These are phyloP conservation scores for Chamaetylas fuelleborni DNA, from an alignment of 2,113 vertebrate species.

Conservation along the genomic window DNA sequence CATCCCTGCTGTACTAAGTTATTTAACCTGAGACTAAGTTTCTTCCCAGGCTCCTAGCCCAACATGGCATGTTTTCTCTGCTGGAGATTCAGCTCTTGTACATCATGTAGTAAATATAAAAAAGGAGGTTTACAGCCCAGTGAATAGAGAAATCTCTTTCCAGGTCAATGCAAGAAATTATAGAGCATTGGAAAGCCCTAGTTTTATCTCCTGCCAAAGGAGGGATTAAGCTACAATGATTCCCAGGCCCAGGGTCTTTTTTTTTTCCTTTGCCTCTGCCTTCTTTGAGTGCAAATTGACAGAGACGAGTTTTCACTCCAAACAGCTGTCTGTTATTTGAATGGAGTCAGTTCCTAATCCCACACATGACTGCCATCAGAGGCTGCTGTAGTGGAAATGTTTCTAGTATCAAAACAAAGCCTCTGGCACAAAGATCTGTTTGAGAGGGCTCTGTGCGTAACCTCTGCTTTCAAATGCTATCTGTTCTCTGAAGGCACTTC, in stretches of 20 bases:
- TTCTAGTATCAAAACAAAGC: slow-evolving; percentile 69
- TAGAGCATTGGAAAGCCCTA: slow-evolving; percentile 61
- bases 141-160: slow-evolving; percentile 68
- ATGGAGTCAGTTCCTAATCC: slow-evolving; percentile 73
- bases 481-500: slow-evolving; percentile 23
- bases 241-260: slow-evolving; percentile 64
- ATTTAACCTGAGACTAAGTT: slow-evolving; percentile 52
- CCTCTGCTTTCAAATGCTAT: slow-evolving; percentile 62
- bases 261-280: slow-evolving; percentile 41
- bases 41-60: slow-evolving; percentile 56
- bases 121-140: slow-evolving; percentile 58
- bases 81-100: slow-evolving; percentile 61
- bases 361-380: slow-evolving; percentile 62
- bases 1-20: not conserved
- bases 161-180: slow-evolving; percentile 72
- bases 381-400: slow-evolving; percentile 70
- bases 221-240: slow-evolving; percentile 70
- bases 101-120: slow-evolving; percentile 67
- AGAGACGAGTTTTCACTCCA: slow-evolving; percentile 67
- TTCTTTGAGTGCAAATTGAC: slow-evolving; percentile 67
- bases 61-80: slow-evolving; percentile 56
- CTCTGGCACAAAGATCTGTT: slow-evolving; percentile 64
- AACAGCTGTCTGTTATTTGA: slow-evolving; percentile 74
- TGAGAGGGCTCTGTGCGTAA: slow-evolving; percentile 22
- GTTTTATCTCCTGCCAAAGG: slow-evolving; percentile 73